Evolutionary conservation across 1,140 invertebrate species (phyloP), one percentile per base, ranked within the genome.

Genomic region (Trypoxylus dichotomus): DNA sequence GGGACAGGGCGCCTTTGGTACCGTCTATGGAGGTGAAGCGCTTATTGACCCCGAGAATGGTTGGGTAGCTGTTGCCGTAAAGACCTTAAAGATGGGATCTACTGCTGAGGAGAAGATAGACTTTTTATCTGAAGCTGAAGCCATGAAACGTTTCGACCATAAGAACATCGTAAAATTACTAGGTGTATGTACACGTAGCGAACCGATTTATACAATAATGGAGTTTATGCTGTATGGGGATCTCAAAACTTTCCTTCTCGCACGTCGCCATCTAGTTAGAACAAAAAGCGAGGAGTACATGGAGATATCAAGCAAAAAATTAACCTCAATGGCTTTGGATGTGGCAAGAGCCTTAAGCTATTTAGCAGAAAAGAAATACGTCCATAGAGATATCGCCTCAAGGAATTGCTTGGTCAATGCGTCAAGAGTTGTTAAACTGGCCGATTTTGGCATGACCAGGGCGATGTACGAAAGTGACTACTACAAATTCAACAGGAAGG

Each of bases 161-260:
- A 92, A 93, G 79, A 98, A 98, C 84, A 94, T 98, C 37, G 92
- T 98, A 0, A 92, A 93, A 79, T 87, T 98, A 3, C 86, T 98
- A 0, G 96, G 93, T 1, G 95, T 98, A 29, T 96, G 94, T 81
- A 95, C 94, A 1, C 92, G 93, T 83, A 92, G 90, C 60, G 94
- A 96, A 80, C 95, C 96, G 0, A 91, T 96, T 15, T 94, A 95
- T 83, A 96, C 95, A 5, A 91, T 98, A 0, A 97, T 98, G 92
- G 96, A 98, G 85, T 97, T 96, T 80, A 96, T 97, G 94, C 89
- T 97, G 60, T 96, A 96, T 80, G 96, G 96, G 24, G 96, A 97
- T 85, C 85, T 98, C 76, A 97, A 97, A 86, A 96, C 93, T 0
- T 97, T 93, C 85, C 87, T 98, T 47, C 86, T 97, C 27, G 94